Base-by-base conservation (phyloP, 2,113 vertebrate species). In the Buteo buteo region DNA sequence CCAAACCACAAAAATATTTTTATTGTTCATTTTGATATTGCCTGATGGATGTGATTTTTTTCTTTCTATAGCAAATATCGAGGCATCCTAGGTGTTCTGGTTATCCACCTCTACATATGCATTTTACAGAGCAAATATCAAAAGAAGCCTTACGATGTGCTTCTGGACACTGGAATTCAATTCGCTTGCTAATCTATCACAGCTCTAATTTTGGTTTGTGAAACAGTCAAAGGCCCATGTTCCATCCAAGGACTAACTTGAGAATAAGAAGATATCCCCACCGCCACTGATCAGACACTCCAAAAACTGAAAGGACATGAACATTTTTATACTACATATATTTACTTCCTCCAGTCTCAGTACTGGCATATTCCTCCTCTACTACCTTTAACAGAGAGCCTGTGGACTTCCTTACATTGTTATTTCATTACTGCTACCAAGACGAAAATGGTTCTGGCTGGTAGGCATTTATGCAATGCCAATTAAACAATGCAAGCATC, bases 271-370 rank as follows among this genome's bases (percentile, higher is more conserved):
- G 16, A 67, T 19, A 19, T 0, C 7, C 15, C 20, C 19, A 31
- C 1, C 0, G 2, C 1, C 22, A 57, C 4, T 9, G n/a, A 66
- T 12, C 8, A 59, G 40, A 66, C 24, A 54, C 16, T 29, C 16
- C 31, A 49, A 81, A 78, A 89, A 34, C 3, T 9, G 49, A 38
- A 36, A 81, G 13, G 9, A 13, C 6, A 31, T 29, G 10, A 70
- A 28, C 5, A n/a, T 67, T 87, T 91, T 66, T 18, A 45, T 16
- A 40, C 32, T 38, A n/a, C 21, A 19, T 6, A 2, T 40, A 58
- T 85, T 77, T 61, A 50, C 3, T 71, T 67, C 38, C 32, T 59
- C 45, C 17, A 31, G 49, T 10, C 40, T 77, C 14, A 2, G 16
- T 8, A 32, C 6, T 61, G 57, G 31, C 12, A 50, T 42, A 61